A percentile compares a stretch with the other conserved stretches of the same genome.
These are phyloP conservation scores for Protonemura montana DNA, from an alignment of 2,888 invertebrate species.

Conservation along the genomic window DNA sequence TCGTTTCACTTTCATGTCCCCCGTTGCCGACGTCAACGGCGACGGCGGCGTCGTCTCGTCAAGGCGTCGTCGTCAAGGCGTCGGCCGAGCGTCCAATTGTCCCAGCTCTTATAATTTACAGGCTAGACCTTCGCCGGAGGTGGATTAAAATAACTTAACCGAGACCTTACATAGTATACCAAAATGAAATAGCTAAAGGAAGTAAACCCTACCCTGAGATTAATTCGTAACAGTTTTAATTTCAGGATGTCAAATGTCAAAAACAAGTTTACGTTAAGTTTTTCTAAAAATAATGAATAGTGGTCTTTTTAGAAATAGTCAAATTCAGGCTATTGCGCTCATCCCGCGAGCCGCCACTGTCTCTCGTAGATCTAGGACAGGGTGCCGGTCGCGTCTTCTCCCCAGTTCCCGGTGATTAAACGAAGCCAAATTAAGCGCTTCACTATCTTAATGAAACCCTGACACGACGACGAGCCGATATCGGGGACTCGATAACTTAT, in stretches of 20 bases:
- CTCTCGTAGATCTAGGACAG: neutral
- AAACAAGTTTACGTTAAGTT: too few species aligned
- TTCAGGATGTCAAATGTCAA: too few species aligned
- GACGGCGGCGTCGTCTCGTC: neutral
- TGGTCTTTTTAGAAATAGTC: too few species aligned
- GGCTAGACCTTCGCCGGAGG: neutral
- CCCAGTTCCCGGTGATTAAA: neutral
- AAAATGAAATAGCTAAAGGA: too few species aligned
- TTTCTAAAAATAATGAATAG: too few species aligned
- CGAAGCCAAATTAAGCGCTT: neutral
- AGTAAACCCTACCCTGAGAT: too few species aligned
- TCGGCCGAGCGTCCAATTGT: neutral
- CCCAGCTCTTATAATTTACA: neutral
- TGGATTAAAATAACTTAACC: constrained; percentile 17
- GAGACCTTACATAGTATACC: too few species aligned
- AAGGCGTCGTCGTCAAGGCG: neutral
- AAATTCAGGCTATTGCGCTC: neutral
- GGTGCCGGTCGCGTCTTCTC: neutral
- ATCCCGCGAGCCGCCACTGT: neutral
- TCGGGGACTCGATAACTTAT: constrained; percentile 9
- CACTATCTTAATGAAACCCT: constrained; percentile 40
- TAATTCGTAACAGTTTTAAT: too few species aligned
- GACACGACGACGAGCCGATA: constrained; percentile 15
- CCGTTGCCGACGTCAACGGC: neutral
- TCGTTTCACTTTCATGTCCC: constrained; percentile 27